phyloP scores from a whole-genome alignment of 2,888 invertebrate species.

The Druceiella hillmani region DNA sequence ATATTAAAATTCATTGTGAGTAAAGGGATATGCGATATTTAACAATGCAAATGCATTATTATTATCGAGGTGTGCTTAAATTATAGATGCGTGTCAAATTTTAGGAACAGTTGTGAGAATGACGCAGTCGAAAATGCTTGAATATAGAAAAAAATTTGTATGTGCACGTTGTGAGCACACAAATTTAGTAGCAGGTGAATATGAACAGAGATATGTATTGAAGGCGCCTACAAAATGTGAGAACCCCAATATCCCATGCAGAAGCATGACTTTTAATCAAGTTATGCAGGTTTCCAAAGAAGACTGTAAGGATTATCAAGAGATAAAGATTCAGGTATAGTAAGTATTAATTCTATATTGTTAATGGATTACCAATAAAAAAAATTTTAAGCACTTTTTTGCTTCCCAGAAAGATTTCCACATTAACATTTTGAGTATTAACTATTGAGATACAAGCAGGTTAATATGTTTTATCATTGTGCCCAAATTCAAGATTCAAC shows the following conservation, averaged over 20 bases:
- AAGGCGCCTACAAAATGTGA: constrained; percentile 52
- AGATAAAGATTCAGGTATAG: constrained; percentile 72
- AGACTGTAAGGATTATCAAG: constrained; percentile 77
- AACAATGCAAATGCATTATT: neutral
- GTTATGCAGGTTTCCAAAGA: constrained; percentile 53
- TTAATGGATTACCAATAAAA: constrained; percentile 2
- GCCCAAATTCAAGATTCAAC: too few species aligned
- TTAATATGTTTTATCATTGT: too few species aligned
- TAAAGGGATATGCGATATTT: too few species aligned
- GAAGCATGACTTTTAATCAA: constrained; percentile 49
- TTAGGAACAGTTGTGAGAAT: constrained; percentile 74
- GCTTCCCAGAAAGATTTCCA: neutral
- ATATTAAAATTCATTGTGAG: too few species aligned
- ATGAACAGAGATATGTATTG: constrained; percentile 58
- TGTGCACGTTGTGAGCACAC: constrained; percentile 74
- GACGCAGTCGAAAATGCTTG: constrained; percentile 69
- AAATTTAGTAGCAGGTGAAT: constrained; percentile 61
- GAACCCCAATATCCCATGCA: constrained; percentile 49
- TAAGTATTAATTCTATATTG: constrained; percentile 3
- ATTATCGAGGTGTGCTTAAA: constrained; percentile 2
- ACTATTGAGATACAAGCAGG: too few species aligned
- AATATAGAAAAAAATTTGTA: constrained; percentile 65
- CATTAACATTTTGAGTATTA: too few species aligned
- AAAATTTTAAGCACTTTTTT: neutral
- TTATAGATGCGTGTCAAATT: constrained; percentile 15